Evolutionary conservation across 2,113 vertebrate genomes (phyloP).

Genomic region (Anser cygnoides): DNA sequence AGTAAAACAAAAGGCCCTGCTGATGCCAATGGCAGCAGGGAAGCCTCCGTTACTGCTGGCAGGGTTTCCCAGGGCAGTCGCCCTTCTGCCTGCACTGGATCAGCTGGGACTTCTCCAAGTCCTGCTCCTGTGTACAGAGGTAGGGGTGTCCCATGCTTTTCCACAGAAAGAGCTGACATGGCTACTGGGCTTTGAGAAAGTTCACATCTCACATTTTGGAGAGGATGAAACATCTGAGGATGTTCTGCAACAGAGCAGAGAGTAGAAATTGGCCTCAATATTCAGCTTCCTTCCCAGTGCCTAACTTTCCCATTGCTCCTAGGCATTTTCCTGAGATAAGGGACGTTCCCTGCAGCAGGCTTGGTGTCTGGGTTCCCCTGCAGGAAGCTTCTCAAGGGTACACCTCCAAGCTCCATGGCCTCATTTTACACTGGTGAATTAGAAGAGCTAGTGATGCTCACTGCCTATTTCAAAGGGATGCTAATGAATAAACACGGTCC

Average conservation of each 20-base stretch:
- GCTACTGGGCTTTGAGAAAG: neutral
- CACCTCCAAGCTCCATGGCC: neutral
- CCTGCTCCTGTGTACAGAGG: neutral
- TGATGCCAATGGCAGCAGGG: neutral
- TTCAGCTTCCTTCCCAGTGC: neutral
- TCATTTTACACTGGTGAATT: neutral
- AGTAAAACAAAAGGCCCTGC: neutral
- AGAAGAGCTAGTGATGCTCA: neutral
- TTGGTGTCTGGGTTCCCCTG: neutral
- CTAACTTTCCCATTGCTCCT: neutral
- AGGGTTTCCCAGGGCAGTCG: neutral
- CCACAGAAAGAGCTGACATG: neutral
- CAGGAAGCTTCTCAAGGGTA: neutral
- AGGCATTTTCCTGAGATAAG: neutral
- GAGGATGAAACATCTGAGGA: neutral
- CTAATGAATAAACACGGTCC: neutral
- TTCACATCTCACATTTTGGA: neutral
- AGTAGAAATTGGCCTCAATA: neutral
- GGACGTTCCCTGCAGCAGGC: neutral
- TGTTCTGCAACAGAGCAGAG: neutral
- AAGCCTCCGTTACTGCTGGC: rapidly evolving
- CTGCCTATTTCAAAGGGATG: neutral
- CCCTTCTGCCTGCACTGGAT: neutral
- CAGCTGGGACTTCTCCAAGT: neutral
- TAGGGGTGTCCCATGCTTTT: neutral